Base-by-base conservation (phyloP, 2,888 invertebrate genomes). In the Diadegma fenestrale region DNA sequence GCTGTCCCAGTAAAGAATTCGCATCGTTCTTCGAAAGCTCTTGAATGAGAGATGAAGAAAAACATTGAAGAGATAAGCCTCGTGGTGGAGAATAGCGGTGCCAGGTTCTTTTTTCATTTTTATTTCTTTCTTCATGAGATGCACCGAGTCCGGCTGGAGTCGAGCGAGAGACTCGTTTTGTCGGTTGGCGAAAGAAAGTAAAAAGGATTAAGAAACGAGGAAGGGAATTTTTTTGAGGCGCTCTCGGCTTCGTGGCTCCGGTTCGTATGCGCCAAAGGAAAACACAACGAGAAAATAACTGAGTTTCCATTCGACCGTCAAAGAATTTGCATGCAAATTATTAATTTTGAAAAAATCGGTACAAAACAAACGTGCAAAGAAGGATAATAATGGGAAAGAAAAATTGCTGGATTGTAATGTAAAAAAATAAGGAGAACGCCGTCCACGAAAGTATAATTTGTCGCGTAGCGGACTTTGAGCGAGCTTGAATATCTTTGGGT, bases 41-140 rank as follows among this genome's bases (percentile, higher is more conserved):
- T 54, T 72, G 77, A 72, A 64, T 76, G 61, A 78, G 69, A 78
- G 66, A 82, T 61, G n/a, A 30, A 72, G 78, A 72, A 68, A 82
- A 48, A 58, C 63, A 69, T 69, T 19, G 48, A 33, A 14, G 51
- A 43, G 72, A 68, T 78, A 41, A 54, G 72, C 51, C 19, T 7
- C n/a, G n/a, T n/a, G n/a, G 51, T 26, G 63, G 77, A 73, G 68
- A 76, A 77, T 77, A 82, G 63, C 82, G 66, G 77, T 71, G 54
- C 41, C 22, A 37, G n/a, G 41, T 7, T 66, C n/a, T 51, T 72
- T n/a, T 64, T 12, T 51, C 48, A 61, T 48, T 12, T 30, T 69
- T 19, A 22, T 45, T 45, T 61, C 19, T 58, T 43, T 14, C n/a
- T 58, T 61, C 58, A 14, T 45, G 61, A 78, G 72, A 72, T 33